Percentiles rank a stretch among this genome's conserved stretches.
Conservation (phyloP, 2,797 vertebrate species). For the Sarcoramphus papa region DNA sequence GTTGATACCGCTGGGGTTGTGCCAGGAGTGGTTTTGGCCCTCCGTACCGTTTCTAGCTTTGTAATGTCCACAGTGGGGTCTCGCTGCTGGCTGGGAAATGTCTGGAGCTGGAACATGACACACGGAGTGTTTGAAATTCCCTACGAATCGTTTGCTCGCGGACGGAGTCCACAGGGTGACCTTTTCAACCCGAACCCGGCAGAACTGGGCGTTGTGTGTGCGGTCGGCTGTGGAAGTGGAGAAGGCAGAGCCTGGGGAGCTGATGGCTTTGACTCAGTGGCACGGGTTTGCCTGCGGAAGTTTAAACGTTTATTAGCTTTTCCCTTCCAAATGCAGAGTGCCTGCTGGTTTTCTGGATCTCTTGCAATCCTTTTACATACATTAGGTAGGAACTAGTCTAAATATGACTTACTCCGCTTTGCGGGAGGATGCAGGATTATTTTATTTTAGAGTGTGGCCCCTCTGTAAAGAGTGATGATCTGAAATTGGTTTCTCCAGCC, state of each 20-base stretch:
- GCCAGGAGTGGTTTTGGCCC: neutral
- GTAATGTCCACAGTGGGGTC: neutral
- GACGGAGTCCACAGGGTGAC: neutral
- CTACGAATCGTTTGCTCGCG: rapidly evolving
- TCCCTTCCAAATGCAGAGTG: neutral
- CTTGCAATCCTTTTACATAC: neutral
- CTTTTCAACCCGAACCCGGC: neutral
- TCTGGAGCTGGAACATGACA: neutral
- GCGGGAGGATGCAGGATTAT: neutral
- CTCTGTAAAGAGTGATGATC: neutral
- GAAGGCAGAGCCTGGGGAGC: neutral
- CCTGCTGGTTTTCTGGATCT: neutral
- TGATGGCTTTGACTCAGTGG: neutral
- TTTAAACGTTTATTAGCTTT: neutral
- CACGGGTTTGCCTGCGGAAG: neutral
- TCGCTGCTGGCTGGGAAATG: neutral
- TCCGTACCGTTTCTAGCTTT: rapidly evolving
- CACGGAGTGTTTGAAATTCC: neutral
- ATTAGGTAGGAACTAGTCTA: neutral
- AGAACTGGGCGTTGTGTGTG: too few species aligned
- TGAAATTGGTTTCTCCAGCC: neutral
- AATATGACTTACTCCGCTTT: neutral
- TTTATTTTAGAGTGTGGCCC: neutral
- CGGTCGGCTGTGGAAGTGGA: neutral
- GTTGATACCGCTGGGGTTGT: neutral